Evolutionary conservation across 2,888 invertebrate species (phyloP).

Genomic region (Cantharis lateralis): DNA sequence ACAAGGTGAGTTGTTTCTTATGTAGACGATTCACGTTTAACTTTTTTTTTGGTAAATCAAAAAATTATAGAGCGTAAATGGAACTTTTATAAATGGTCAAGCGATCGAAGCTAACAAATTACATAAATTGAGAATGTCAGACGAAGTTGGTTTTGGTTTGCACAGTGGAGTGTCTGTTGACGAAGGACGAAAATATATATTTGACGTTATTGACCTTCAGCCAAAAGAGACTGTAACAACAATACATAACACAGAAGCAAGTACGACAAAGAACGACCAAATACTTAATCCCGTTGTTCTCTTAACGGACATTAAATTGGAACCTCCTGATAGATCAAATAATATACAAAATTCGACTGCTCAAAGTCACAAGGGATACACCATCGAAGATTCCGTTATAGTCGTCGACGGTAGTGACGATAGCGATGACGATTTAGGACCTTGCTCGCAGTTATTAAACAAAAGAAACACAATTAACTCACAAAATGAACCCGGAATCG

Average conservation of each 20-base stretch:
- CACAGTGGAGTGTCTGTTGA: background rate
- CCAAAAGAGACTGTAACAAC: background rate
- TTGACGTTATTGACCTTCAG: background rate
- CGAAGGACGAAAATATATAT: background rate
- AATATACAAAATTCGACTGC: background rate
- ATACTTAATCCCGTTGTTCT: background rate
- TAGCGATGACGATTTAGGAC: conserved; percentile 59
- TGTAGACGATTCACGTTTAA: background rate
- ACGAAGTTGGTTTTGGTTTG: background rate
- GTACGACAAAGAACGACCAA: too few relatives aligned
- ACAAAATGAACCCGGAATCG: background rate
- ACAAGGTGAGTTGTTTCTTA: background rate
- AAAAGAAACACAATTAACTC: background rate
- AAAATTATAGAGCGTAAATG: background rate
- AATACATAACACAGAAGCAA: too few relatives aligned
- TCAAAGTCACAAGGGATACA: background rate
- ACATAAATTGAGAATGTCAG: background rate
- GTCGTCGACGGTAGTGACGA: conserved; percentile 61
- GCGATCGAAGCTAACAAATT: background rate
- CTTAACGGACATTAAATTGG: background rate
- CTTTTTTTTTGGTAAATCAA: background rate
- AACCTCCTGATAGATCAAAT: background rate
- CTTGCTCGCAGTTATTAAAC: conserved; percentile 59
- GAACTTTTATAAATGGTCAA: background rate
- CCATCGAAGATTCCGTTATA: conserved; percentile 27